Evolutionary conservation across 2,113 vertebrate genomes (phyloP).

Genomic region (Sylvilagus bachmani): DNA sequence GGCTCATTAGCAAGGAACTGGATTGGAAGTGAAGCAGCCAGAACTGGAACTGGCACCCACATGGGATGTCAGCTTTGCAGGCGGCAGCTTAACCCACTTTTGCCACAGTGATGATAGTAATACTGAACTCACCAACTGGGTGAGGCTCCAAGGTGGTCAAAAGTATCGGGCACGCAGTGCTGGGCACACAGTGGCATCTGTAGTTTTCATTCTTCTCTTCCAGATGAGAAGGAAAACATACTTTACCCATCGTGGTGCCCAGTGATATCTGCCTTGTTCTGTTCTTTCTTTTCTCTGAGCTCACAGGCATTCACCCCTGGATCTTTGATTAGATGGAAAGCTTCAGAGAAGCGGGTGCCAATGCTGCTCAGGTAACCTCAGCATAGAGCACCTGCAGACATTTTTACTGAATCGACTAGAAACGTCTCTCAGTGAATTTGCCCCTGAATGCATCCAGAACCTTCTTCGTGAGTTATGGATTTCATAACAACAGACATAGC

Average conservation of each 20-base stretch:
- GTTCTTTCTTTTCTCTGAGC: background rate
- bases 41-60: too few relatives aligned
- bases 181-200: background rate
- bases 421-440: background rate
- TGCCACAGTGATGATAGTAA: background rate
- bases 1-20: too few relatives aligned
- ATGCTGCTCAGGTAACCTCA: background rate
- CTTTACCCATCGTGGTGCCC: background rate
- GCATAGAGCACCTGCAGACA: background rate
- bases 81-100: too few relatives aligned
- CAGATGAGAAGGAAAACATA: background rate
- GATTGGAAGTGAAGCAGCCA: too few relatives aligned
- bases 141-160: too few relatives aligned
- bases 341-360: background rate
- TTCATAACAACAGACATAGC: background rate
- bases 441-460: background rate
- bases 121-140: background rate
- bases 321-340: conserved; percentile 30
- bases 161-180: too few relatives aligned
- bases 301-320: background rate
- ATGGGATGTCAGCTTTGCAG: too few relatives aligned
- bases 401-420: background rate
- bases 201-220: background rate
- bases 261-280: background rate
- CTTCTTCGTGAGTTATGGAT: background rate